These are phyloP conservation scores for Metallyticus violacea DNA, from an alignment of 2,888 invertebrate genomes.

Conservation along the genomic window DNA sequence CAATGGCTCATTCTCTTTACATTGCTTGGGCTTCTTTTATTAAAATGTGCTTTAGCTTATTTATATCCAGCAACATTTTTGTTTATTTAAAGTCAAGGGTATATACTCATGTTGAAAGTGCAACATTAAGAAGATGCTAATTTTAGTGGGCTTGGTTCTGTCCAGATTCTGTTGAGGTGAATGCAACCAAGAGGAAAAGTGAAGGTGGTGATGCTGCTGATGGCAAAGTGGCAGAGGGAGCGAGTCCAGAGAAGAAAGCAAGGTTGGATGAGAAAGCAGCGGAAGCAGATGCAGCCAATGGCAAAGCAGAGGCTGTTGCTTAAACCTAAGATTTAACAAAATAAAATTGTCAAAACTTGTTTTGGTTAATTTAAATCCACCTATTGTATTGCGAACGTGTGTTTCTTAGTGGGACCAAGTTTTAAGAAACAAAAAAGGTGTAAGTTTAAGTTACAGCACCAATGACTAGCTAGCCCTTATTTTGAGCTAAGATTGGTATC, in stretches of 20 bases:
- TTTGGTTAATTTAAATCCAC: not conserved
- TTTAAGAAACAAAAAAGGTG: constrained; percentile 10
- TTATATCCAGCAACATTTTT: not conserved
- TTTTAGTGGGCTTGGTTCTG: not conserved
- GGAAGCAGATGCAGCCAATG: constrained; percentile 54
- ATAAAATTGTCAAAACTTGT: not conserved
- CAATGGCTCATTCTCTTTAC: not conserved
- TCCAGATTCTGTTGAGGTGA: constrained; percentile 25
- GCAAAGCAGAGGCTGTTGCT: constrained; percentile 50
- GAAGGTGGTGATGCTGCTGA: constrained; percentile 53
- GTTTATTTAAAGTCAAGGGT: not conserved
- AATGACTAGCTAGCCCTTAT: constrained; percentile 25
- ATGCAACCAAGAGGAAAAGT: constrained; percentile 63
- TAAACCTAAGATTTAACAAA: constrained; percentile 6
- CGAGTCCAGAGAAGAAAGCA: constrained; percentile 69
- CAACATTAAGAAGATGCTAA: not conserved
- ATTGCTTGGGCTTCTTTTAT: not conserved
- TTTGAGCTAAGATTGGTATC: constrained; percentile 20
- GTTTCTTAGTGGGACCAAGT: constrained; percentile 27
- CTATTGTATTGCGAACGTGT: constrained; percentile 30
- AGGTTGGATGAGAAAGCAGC: constrained; percentile 60
- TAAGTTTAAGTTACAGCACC: constrained; percentile 21
- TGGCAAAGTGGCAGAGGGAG: constrained; percentile 52
- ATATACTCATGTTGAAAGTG: not conserved
- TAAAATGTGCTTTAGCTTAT: not conserved